phyloP scores from a whole-genome alignment of 1,140 invertebrate species.

The Drosophila lowei region DNA sequence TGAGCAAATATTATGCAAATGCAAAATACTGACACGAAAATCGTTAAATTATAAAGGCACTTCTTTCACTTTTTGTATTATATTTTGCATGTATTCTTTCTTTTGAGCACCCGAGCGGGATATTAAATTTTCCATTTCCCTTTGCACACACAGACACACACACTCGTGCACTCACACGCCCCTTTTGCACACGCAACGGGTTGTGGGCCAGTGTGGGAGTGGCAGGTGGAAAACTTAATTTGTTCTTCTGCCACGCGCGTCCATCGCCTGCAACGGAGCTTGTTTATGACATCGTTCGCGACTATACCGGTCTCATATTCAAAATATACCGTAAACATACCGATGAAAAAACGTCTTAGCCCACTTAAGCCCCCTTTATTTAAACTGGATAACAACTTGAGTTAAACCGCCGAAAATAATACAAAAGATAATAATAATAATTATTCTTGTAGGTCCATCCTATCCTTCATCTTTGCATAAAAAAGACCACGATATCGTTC shows the following conservation, averaged over 20 bases:
- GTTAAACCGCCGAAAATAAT: no score
- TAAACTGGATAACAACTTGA: no score
- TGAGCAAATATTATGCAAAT: no score
- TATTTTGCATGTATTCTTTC: slow-evolving; percentile 24
- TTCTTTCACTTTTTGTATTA: slow-evolving; percentile 22
- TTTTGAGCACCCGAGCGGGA: slow-evolving; percentile 10
- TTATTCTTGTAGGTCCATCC: no score
- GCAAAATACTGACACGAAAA: slow-evolving; percentile 15
- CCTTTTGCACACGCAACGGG: slow-evolving; percentile 50
- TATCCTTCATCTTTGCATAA: no score
- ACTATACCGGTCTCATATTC: no score
- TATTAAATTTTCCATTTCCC: slow-evolving; percentile 28
- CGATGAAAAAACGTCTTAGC: no score
- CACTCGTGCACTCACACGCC: slow-evolving; percentile 36
- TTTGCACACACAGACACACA: slow-evolving; percentile 8
- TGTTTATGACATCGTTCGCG: no score
- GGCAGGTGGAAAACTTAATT: slow-evolving; percentile 30
- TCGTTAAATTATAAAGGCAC: slow-evolving; percentile 43
- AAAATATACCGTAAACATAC: no score
- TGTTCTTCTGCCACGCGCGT: slow-evolving; percentile 38
- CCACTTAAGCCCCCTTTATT: no score
- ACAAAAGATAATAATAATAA: no score
- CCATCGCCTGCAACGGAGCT: slow-evolving; percentile 58
- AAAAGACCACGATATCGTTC: no score
- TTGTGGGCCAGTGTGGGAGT: slow-evolving; percentile 2